Conservation (phyloP, 2,888 invertebrate species). For the Octonoba sinensis region DNA sequence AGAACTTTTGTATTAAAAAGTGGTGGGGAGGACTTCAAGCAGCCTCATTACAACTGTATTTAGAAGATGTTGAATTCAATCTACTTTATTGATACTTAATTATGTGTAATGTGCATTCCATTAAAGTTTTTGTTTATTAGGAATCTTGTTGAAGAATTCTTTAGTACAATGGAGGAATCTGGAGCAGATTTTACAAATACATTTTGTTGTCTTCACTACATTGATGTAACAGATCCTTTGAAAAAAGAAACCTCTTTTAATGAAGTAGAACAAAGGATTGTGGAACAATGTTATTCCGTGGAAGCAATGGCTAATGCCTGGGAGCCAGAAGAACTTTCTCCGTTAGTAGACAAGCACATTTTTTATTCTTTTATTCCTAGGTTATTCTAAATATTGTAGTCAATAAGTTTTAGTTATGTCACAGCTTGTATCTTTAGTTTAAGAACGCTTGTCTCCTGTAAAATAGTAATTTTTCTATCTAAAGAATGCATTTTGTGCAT, state of each 20-base stretch:
- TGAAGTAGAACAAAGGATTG: slow-evolving; percentile 66
- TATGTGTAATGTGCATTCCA: too few relatives aligned
- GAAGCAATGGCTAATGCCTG: slow-evolving; percentile 68
- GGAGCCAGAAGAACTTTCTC: slow-evolving; percentile 70
- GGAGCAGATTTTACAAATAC: slow-evolving; percentile 78
- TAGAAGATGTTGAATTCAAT: too few relatives aligned
- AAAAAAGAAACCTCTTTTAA: slow-evolving; percentile 66
- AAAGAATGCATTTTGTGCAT: too few relatives aligned
- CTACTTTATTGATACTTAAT: too few relatives aligned
- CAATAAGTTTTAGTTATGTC: background rate
- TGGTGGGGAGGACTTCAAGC: too few relatives aligned
- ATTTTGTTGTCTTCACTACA: slow-evolving; percentile 68
- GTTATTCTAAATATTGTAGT: background rate
- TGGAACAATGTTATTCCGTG: slow-evolving; percentile 70
- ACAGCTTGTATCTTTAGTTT: background rate
- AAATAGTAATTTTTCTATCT: background rate
- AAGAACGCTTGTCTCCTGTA: background rate
- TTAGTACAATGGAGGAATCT: slow-evolving; percentile 77
- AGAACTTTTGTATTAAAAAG: too few relatives aligned
- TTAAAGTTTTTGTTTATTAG: slow-evolving; percentile 65
- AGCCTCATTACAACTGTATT: too few relatives aligned
- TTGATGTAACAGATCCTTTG: slow-evolving; percentile 67
- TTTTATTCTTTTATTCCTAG: background rate
- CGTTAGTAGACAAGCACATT: slow-evolving; percentile 38
- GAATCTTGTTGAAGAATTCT: slow-evolving; percentile 74